Conservation (phyloP, 1,140 invertebrate species). For the Sycophila sp. region DNA sequence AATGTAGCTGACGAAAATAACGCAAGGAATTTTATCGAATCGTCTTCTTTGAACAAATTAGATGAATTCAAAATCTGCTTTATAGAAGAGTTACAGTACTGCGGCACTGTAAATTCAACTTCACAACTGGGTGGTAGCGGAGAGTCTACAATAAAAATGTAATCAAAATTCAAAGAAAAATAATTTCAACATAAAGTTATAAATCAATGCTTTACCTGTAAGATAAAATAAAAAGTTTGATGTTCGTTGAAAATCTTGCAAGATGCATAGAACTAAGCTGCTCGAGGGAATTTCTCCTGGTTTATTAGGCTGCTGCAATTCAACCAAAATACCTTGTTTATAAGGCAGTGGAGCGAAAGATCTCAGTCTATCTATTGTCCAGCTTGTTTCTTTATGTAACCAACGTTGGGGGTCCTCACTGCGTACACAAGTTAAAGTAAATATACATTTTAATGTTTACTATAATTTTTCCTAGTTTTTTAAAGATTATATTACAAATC, state of each 20-base stretch:
- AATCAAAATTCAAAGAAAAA: conserved; percentile 14
- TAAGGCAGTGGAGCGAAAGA: conserved; percentile 60
- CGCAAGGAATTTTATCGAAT: conserved; percentile 61
- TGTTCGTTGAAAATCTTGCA: conserved; percentile 64
- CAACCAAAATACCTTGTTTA: conserved; percentile 61
- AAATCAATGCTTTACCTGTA: conserved; percentile 47
- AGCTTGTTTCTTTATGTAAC: conserved; percentile 60
- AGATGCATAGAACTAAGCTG: conserved; percentile 56
- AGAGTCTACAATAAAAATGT: conserved; percentile 52
- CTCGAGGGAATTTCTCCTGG: conserved; percentile 44
- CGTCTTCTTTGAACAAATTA: conserved; percentile 49
- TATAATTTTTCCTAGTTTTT: no score
- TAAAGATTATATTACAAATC: background rate
- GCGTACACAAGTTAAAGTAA: conserved; percentile 12
- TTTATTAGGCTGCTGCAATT: conserved; percentile 57
- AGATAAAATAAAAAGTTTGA: conserved; percentile 62
- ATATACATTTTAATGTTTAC: no score
- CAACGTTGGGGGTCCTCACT: conserved; percentile 62
- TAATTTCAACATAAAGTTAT: no score
- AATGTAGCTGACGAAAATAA: conserved; percentile 59
- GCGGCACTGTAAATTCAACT: conserved; percentile 59
- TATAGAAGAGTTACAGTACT: conserved; percentile 51
- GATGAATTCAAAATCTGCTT: conserved; percentile 46
- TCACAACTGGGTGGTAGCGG: conserved; percentile 61
- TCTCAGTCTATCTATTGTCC: conserved; percentile 60